These are phyloP conservation scores for Sitobion miscanthi DNA, from an alignment of 1,140 invertebrate genomes.

Conservation along the genomic window DNA sequence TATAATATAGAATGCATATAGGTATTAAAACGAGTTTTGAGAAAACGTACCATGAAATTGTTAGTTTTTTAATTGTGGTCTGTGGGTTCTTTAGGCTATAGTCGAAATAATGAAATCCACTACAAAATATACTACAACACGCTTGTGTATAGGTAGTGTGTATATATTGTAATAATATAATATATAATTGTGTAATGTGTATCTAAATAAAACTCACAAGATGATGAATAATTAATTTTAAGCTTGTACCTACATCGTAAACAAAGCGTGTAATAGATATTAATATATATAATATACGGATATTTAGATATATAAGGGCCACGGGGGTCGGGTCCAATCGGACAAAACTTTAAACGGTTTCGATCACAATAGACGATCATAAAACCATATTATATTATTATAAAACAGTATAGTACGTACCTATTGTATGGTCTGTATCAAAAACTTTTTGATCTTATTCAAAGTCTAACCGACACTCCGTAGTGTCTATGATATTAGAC, in stretches of 20 bases:
- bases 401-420: neutral
- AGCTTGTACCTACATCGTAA: neutral
- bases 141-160: neutral
- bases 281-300: neutral
- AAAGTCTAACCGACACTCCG: neutral
- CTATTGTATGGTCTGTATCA: neutral
- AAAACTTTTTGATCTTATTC: neutral
- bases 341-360: slow-evolving; percentile 21
- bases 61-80: neutral
- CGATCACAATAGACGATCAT: neutral
- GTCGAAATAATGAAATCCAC: neutral
- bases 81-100: neutral
- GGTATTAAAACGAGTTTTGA: neutral
- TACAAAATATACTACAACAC: neutral
- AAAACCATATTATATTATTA: neutral
- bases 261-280: neutral
- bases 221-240: slow-evolving; percentile 15
- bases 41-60: neutral
- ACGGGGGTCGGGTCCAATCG: neutral
- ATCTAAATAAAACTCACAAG: neutral
- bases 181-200: neutral
- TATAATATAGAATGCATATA: neutral
- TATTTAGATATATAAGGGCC: neutral
- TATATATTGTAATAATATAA: neutral
- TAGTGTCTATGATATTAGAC: neutral